Evolutionary conservation across 2,888 invertebrate genomes (phyloP), one percentile per base, ranked within the genome.

Genomic region (Drosophila limbata): DNA sequence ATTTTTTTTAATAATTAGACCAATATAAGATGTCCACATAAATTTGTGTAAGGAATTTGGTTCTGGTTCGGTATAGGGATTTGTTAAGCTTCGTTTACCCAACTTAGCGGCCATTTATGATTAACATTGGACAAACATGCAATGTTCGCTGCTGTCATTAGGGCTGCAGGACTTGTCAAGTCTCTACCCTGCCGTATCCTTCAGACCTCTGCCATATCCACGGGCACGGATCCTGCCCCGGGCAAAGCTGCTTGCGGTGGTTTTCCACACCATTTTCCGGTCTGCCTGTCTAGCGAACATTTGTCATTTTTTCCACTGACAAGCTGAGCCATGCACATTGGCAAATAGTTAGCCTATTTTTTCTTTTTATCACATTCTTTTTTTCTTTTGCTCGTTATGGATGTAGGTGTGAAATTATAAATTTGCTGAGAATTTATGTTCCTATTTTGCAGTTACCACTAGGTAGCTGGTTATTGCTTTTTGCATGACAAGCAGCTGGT

Each of bases 341-440:
- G 84, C 83, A 83, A 84, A 85, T 84, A 81, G 81, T 84, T 83
- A 50, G 70, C 68, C 63, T 39, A 79, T 56, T 72, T 69, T 64
- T 42, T 28, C 3, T 60, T 60, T 19, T 48, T 19, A 40, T 19
- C 17, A 15, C 19, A 51, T 9, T 19, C 45, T 50, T 53, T 40
- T 47, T 55, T 70, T 42, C 51, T 15, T 28, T n/a, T 15, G 68
- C 81, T 83, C 81, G 81, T 79, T 79, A 77, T 73, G 70, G 64
- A 53, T 52, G 78, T 70, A 87, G 85, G 85, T 85, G 88, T 79
- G 85, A 85, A 87, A 85, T 87, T 85, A 85, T 87, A 85, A 85
- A 87, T 87, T 87, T 87, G 59, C 25, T 13, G 52, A 52, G 55
- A 83, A 85, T 85, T 85, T 87, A 85, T 85, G 85, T 66, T 77